Percentiles rank a stretch among this genome's conserved stretches.
Evolutionary conservation across 2,888 invertebrate genomes (phyloP).

Genomic region (Tenodera sinensis): DNA sequence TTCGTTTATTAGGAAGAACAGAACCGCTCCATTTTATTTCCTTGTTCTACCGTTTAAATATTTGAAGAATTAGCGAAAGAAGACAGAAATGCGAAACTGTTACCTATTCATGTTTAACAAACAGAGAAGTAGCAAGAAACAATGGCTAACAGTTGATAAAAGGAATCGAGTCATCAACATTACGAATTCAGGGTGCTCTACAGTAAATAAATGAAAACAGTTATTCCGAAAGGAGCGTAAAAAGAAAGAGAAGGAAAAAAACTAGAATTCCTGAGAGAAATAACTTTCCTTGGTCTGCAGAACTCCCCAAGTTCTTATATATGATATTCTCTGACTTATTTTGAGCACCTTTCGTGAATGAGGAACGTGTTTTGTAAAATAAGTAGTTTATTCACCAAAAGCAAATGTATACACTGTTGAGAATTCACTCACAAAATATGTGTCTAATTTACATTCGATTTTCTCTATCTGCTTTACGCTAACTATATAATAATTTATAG

Average conservation of each 20-base stretch:
- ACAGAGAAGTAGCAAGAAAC: not conserved
- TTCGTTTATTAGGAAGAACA: not conserved
- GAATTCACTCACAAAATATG: too few species aligned
- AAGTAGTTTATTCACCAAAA: too few species aligned
- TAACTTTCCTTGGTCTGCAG: not conserved
- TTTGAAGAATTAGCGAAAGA: not conserved
- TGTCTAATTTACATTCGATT: too few species aligned
- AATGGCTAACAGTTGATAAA: not conserved
- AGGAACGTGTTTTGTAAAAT: too few species aligned
- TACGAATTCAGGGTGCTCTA: not conserved
- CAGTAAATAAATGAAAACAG: not conserved
- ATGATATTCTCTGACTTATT: too few species aligned
- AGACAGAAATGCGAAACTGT: not conserved
- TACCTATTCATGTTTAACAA: not conserved
- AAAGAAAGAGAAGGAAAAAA: not conserved
- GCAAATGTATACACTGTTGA: too few species aligned
- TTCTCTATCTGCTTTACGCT: too few species aligned
- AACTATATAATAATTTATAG: too few species aligned
- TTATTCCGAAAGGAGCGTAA: not conserved
- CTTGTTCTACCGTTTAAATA: not conserved
- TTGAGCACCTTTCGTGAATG: too few species aligned
- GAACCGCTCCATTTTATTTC: not conserved
- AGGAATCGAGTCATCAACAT: not conserved
- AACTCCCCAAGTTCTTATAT: not conserved
- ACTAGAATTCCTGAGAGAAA: not conserved